A percentile compares a stretch with the other conserved stretches of the same genome.
Evolutionary conservation across 2,888 invertebrate species (phyloP).

Genomic region (Silvanus unidentatus): DNA sequence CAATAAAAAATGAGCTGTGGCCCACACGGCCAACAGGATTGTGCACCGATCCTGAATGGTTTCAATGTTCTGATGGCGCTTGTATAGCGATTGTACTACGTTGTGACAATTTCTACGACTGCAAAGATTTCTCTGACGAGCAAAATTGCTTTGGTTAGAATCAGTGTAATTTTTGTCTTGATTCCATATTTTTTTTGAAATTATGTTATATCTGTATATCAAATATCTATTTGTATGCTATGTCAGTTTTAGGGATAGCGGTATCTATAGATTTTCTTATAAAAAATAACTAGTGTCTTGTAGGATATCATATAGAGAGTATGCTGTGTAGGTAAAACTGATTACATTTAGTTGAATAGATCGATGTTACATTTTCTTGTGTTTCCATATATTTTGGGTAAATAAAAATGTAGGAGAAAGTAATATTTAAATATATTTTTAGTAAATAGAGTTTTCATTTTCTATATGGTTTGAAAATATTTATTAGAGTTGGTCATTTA

Average conservation of each 20-base stretch:
- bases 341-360: too few species aligned
- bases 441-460: constrained; percentile 9
- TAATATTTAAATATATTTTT: too few species aligned
- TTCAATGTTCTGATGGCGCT: constrained; percentile 58
- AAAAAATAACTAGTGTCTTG: neutral
- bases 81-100: constrained; percentile 73
- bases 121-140: constrained; percentile 85
- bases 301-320: neutral
- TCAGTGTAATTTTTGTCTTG: neutral
- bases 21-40: constrained; percentile 36
- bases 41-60: constrained; percentile 49
- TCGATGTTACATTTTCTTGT: too few species aligned
- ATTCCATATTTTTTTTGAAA: neutral
- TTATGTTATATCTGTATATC: neutral
- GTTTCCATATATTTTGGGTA: too few species aligned
- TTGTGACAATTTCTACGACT: constrained; percentile 88
- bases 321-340: too few species aligned
- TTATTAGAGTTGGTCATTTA: constrained; percentile 9
- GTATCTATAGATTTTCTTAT: neutral
- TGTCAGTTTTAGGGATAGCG: constrained; percentile 4
- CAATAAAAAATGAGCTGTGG: neutral
- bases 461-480: constrained; percentile 11
- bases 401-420: too few species aligned
- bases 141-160: constrained; percentile 72
- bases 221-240: neutral